These are phyloP conservation scores for Eublepharis macularius DNA, from an alignment of 2,113 vertebrate species.

Conservation along the genomic window DNA sequence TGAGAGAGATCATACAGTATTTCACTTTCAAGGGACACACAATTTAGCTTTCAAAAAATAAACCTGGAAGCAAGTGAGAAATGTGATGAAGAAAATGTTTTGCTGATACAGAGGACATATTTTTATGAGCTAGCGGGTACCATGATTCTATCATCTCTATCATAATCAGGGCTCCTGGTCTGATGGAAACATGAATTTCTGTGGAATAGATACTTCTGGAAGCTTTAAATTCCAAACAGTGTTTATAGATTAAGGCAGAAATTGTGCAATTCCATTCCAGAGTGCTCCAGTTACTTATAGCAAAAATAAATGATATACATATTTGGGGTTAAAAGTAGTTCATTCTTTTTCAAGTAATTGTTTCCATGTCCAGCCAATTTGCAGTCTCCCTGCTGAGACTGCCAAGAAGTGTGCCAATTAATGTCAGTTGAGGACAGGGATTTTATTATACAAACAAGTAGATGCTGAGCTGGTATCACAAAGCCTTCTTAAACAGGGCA, in stretches of 20 bases:
- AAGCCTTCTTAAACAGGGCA: not conserved
- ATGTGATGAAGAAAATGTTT: not conserved
- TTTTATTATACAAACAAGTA: not conserved
- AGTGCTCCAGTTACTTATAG: not conserved
- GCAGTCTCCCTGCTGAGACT: not conserved
- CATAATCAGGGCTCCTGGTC: not conserved
- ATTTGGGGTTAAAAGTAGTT: constrained; percentile 15
- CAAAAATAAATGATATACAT: not conserved
- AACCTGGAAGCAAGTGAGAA: not conserved
- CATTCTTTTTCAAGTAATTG: constrained; percentile 20
- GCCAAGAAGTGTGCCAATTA: constrained; percentile 11
- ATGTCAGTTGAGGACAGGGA: not conserved
- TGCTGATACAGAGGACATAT: not conserved
- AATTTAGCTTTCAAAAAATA: not conserved
- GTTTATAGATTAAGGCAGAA: not conserved
- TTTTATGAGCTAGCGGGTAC: not conserved
- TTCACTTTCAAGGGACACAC: not conserved
- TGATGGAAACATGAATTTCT: not conserved
- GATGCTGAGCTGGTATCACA: not conserved
- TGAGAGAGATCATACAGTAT: not conserved
- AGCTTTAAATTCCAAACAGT: not conserved
- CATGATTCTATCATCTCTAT: not conserved
- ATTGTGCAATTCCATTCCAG: not conserved
- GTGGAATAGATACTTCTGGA: not conserved
- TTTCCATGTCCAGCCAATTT: not conserved